A percentile compares a stretch with the other conserved stretches of the same genome.
phyloP scores from a whole-genome alignment of 2,797 vertebrate genomes.

The Myripristis jacobus region DNA sequence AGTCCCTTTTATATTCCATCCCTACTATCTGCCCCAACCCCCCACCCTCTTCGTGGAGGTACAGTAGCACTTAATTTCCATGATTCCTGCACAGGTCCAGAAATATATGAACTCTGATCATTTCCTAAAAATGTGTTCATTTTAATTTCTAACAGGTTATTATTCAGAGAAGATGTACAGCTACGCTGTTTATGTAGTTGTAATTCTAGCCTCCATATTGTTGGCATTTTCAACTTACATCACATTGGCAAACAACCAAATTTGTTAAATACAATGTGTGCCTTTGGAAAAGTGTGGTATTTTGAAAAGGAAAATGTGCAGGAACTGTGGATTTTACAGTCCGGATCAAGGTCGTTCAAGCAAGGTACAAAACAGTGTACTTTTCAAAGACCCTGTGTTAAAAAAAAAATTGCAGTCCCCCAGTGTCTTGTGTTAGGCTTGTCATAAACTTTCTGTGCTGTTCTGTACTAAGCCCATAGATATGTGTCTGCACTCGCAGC shows the following conservation, averaged over 20 bases:
- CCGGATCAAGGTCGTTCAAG: neutral
- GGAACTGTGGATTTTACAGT: conserved; percentile 20
- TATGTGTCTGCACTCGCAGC: too few relatives aligned
- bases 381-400: neutral
- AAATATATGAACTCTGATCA: neutral
- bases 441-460: neutral
- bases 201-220: too few relatives aligned
- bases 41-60: conserved; percentile 17
- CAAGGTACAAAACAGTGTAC: neutral
- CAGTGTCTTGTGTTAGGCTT: neutral
- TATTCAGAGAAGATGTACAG: too few relatives aligned
- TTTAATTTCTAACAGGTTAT: too few relatives aligned
- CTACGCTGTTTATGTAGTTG: too few relatives aligned
- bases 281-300: neutral
- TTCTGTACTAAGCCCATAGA: too few relatives aligned
- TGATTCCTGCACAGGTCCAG: neutral
- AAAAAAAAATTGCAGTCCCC: neutral
- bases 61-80: conserved; percentile 29
- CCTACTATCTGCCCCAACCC: conserved; percentile 14
- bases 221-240: too few relatives aligned
- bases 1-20: neutral
- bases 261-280: neutral
- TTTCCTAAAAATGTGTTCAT: neutral
- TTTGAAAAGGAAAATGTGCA: neutral
- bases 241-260: neutral